phyloP scores from a whole-genome alignment of 2,113 vertebrate genomes.

The Myotis brandtii region DNA sequence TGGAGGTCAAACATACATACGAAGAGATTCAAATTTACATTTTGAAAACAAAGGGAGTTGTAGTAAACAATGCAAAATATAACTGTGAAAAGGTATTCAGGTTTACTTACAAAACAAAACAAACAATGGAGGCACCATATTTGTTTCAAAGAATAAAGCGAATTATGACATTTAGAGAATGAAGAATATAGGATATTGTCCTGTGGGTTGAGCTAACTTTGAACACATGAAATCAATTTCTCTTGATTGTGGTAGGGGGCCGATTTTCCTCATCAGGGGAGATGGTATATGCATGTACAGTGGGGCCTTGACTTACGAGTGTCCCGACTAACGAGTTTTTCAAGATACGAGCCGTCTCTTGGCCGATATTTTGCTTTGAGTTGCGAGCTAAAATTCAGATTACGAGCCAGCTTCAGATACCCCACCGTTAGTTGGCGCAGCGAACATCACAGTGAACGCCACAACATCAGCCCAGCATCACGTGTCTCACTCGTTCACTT shows the following conservation, averaged over 20 bases:
- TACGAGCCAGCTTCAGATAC: too few species aligned
- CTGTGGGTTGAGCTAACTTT: not conserved
- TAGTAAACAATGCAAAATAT: not conserved
- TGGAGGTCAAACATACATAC: not conserved
- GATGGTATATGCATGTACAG: not conserved
- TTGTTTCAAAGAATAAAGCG: not conserved
- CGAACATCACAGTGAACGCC: too few species aligned
- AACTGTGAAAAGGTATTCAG: not conserved
- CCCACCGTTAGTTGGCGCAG: too few species aligned
- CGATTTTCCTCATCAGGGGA: not conserved
- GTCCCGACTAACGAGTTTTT: too few species aligned
- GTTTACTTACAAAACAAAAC: not conserved
- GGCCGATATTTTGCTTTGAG: too few species aligned
- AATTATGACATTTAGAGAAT: not conserved
- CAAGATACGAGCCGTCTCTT: too few species aligned
- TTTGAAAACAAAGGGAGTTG: not conserved
- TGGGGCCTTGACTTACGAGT: too few species aligned
- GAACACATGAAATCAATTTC: constrained; percentile 5
- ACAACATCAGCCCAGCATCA: too few species aligned
- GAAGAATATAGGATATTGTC: not conserved
- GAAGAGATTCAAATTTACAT: not conserved
- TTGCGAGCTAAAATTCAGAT: too few species aligned
- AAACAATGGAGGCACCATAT: not conserved
- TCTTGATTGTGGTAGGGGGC: not conserved
- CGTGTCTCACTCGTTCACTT: too few species aligned